Evolutionary conservation across 92 coral and sea anemone species (phyloP).

Genomic region (Heteractis magnifica): DNA sequence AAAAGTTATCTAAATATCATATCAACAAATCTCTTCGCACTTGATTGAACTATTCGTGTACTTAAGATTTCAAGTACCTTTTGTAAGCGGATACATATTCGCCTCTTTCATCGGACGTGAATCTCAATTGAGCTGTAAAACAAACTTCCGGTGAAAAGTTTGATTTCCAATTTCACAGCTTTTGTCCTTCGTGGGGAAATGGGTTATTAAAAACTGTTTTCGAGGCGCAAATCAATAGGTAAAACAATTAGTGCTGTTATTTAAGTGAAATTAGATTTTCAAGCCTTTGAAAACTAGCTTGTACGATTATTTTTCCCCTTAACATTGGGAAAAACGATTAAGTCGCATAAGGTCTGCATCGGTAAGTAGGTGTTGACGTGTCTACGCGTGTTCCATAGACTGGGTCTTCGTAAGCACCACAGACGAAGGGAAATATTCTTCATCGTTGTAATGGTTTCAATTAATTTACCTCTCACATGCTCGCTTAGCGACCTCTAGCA

Average conservation of each 20-base stretch:
- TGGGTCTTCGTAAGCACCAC: not conserved
- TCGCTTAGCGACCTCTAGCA: not conserved
- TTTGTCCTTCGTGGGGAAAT: not conserved
- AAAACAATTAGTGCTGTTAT: not conserved
- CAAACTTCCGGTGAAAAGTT: slow-evolving; percentile 18
- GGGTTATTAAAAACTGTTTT: not conserved
- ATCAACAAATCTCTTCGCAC: slow-evolving; percentile 7
- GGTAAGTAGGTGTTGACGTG: slow-evolving; percentile 5
- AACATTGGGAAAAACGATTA: slow-evolving; percentile 21
- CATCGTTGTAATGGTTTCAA: slow-evolving; percentile 13
- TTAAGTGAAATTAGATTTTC: not conserved
- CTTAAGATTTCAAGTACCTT: slow-evolving; percentile 6
- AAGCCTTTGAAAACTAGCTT: not conserved
- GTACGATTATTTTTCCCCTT: not conserved
- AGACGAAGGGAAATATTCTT: not conserved
- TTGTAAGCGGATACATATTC: not conserved
- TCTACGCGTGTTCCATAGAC: not conserved
- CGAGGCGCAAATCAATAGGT: not conserved
- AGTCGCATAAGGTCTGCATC: slow-evolving; percentile 1
- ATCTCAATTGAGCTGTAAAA: not conserved
- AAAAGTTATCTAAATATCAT: not conserved
- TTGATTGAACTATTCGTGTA: slow-evolving; percentile 2
- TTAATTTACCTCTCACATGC: not conserved
- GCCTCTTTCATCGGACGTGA: not conserved
- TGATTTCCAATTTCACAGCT: not conserved